Base-by-base conservation (phyloP, 1,140 invertebrate species). In the Drosophila murphyi region DNA sequence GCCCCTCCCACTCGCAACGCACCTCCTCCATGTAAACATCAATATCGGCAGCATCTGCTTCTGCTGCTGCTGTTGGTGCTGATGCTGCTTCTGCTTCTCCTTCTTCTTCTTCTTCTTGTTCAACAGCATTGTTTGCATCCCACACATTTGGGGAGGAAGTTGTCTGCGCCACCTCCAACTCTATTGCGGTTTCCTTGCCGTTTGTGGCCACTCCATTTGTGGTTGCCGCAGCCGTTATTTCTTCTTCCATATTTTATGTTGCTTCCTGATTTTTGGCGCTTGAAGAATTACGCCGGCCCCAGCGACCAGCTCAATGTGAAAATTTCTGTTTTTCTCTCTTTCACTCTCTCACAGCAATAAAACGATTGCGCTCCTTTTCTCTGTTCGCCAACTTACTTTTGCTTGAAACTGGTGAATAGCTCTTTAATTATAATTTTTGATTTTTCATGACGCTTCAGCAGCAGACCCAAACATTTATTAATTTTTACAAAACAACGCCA, bases 401-500 rank as follows among this genome's bases (percentile, higher is more conserved):
- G 5, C 5, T 39, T 31, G 8, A 48, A 60, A 10, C 4, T 7
- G 32, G 12, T 12, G 60, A 59, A n/a, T 41, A 3, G 12, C 20
- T 28, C 2, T 61, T 5, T 41, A 47, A 70, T 56, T 29, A 50
- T 31, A 41, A 47, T 52, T 76, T 67, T 67, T 35, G 37, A 47
- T 52, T 76, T 67, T 67, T 80, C 48, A 43, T 61, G 60, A 45
- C 55, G 61, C 76, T 82, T 69, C 10, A 35, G 35, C 12, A 8
- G 48, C 50, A 35, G 6, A 2, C 10, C 20, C 52, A 57, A 69
- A 52, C 56, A 57, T 59, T 71, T 59, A 39, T 59, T 32, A 45
- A 52, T 64, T 75, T 75, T 63, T 59, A 71, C 59, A 71, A 55
- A 71, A 71, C 60, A 71, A 63, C 67, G 82, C 82, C 81, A 85